Conservation (phyloP, 2,797 vertebrate genomes). For the Alectoris magna region DNA sequence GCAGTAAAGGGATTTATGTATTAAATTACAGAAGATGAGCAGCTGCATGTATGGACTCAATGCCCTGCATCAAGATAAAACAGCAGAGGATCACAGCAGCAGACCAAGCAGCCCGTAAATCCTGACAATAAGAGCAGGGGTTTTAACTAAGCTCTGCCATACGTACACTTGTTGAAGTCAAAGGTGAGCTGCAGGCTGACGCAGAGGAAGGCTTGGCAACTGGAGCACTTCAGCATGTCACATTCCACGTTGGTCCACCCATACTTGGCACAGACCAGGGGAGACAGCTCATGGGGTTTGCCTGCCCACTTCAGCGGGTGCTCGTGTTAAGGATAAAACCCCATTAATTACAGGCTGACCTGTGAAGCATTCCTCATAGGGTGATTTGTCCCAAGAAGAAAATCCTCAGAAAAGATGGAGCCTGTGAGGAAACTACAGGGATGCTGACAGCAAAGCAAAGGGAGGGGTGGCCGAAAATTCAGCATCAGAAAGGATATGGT, state of each 20-base stretch:
- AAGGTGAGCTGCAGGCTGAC: constrained; percentile 87
- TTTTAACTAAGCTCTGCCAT: fast-evolving
- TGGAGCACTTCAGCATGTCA: constrained; percentile 93
- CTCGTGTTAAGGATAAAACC: constrained; percentile 50
- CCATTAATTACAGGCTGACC: fast-evolving
- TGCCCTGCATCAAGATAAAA: neutral
- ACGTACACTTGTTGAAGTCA: constrained; percentile 90
- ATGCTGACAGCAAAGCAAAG: neutral
- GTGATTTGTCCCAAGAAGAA: neutral
- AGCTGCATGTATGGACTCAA: fast-evolving
- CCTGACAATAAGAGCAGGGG: neutral
- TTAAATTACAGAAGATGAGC: neutral
- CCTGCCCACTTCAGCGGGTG: constrained; percentile 94
- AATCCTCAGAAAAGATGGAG: fast-evolving
- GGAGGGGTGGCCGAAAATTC: neutral
- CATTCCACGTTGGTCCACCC: constrained; percentile 91
- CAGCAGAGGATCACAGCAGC: neutral
- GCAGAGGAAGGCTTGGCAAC: constrained; percentile 94
- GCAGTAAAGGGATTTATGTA: neutral
- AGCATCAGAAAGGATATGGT: constrained; percentile 91
- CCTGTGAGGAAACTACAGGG: fast-evolving
- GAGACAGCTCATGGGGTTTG: constrained; percentile 87
- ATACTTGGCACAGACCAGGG: constrained; percentile 90
- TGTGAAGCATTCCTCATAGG: neutral
- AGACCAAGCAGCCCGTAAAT: neutral